Evolutionary conservation across 2,888 invertebrate species (phyloP), one percentile per base, ranked within the genome.

Genomic region (Shargacucullia verbasci): DNA sequence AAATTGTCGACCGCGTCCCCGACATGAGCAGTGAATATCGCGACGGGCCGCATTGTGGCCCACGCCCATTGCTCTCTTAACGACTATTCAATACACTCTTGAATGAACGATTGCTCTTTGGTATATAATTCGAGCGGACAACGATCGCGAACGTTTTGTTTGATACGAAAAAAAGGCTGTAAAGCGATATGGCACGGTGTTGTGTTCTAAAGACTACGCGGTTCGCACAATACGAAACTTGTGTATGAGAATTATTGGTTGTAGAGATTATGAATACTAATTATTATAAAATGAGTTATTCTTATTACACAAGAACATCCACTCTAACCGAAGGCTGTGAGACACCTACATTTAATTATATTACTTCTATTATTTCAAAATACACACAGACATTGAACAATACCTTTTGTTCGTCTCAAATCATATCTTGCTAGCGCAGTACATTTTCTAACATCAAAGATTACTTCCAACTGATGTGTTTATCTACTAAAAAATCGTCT

Each of bases 91-190:
- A 94, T 93, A 87, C 83, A 81, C 82, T 81, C 82, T 85, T 92
- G 91, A 92, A 92, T 93, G 89, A 92, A 88, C 87, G 90, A 93
- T 94, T 92, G 92, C 92, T 92, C 89, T 91, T 90, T 87, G 88
- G 87, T 88, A 83, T 88, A 88, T 88, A 90, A 91, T 90, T 89
- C 87, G 80, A 82, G 85, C 85, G 87, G 87, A 89, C 89, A 85
- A 87, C 82, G 85, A 87, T 89, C 81, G 77, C 77, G 73, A 78
- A 79, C 74, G 80, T 84, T 83, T 87, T 86, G 82, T 76, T 84
- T 79, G 74, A 82, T 74, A 75, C 79, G 83, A 86, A 89, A 89
- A 29, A 88, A 90, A 85, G 83, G 75, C 61, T 92, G 92, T 92
- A 92, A 92, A 89, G 89, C 79, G 92, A 94, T 93, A 86, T 71